Conservation (phyloP, 2,888 invertebrate genomes). For the Aphelenchoides bicaudatus region DNA sequence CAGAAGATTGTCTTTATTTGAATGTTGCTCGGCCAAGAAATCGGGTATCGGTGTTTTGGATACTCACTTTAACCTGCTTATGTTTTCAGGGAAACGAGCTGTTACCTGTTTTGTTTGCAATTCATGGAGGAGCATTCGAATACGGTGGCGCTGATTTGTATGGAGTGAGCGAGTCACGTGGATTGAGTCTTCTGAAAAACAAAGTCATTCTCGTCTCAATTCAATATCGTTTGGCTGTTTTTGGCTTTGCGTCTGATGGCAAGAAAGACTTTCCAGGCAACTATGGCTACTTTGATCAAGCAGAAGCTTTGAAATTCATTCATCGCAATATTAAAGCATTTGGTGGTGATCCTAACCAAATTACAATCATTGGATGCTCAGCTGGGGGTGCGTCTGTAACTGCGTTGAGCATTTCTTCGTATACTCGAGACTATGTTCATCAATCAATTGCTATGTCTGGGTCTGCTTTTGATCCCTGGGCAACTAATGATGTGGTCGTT, state of each 20-base stretch:
- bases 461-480: slow-evolving; percentile 14
- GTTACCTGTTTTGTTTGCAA: slow-evolving; percentile 8
- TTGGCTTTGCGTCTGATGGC: slow-evolving; percentile 23
- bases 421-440: slow-evolving; percentile 33
- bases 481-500: background rate
- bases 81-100: background rate
- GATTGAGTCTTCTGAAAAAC: slow-evolving; percentile 15
- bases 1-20: slow-evolving; percentile 19
- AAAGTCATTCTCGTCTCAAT: slow-evolving; percentile 40
- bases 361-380: slow-evolving; percentile 37
- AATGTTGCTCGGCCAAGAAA: slow-evolving; percentile 7
- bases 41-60: background rate
- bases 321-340: slow-evolving; percentile 25
- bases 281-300: slow-evolving; percentile 37
- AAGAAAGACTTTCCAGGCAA: slow-evolving; percentile 28
- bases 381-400: slow-evolving; percentile 34
- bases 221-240: slow-evolving; percentile 39
- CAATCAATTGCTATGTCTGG: slow-evolving; percentile 33
- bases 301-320: slow-evolving; percentile 36
- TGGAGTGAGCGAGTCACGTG: background rate
- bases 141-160: background rate
- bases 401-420: slow-evolving; percentile 31
- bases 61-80: too few relatives aligned
- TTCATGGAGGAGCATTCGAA: slow-evolving; percentile 14
- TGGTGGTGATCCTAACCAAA: slow-evolving; percentile 33